Conservation (phyloP, 1,140 invertebrate species). For the Halictus rubicundus region DNA sequence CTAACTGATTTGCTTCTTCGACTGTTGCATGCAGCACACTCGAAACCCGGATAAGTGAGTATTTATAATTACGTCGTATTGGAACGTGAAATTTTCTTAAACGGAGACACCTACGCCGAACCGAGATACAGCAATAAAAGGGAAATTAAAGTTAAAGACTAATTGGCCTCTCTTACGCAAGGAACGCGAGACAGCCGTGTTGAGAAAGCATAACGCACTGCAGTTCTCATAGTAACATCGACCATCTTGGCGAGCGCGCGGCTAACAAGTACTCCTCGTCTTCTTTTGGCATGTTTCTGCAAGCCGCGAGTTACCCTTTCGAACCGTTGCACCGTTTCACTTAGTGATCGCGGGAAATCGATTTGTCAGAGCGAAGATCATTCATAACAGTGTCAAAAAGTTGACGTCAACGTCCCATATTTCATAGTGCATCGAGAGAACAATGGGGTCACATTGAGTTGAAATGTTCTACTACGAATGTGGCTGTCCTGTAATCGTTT, state of each 20-base stretch:
- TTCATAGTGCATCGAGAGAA: not conserved
- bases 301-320: slow-evolving; percentile 20
- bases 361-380: not conserved
- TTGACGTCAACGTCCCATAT: not conserved
- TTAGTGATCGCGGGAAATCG: not conserved
- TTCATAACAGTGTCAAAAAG: not conserved
- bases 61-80: not conserved
- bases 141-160: slow-evolving; percentile 55
- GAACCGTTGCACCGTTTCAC: not conserved
- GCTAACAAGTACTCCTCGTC: slow-evolving; percentile 27
- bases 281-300: slow-evolving; percentile 24
- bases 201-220: slow-evolving; percentile 76
- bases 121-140: slow-evolving; percentile 25
- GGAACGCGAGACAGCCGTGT: slow-evolving; percentile 52
- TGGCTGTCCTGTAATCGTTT: not conserved
- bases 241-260: slow-evolving; percentile 40
- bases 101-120: slow-evolving; percentile 4
- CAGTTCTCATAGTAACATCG: slow-evolving; percentile 41
- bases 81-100: not conserved
- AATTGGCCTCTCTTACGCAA: slow-evolving; percentile 60
- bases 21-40: not conserved
- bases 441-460: not conserved
- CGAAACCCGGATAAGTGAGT: slow-evolving; percentile 8
- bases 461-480: not conserved
- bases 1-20: not conserved